These are phyloP conservation scores for Paramuricea clavata DNA, from an alignment of 92 coral and sea anemone genomes.

Conservation along the genomic window DNA sequence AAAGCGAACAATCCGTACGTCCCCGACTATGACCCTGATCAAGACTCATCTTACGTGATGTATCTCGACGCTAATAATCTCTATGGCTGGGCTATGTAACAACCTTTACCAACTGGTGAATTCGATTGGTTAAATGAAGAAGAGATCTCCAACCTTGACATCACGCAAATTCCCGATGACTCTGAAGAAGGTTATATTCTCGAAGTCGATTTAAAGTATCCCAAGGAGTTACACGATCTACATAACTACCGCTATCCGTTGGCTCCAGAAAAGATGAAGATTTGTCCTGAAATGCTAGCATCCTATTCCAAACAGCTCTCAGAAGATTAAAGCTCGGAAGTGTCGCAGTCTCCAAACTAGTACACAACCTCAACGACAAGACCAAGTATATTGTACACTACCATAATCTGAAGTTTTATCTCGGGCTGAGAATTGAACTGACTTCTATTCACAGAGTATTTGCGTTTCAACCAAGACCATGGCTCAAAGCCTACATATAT, in stretches of 20 bases:
- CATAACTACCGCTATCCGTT: constrained; percentile 51
- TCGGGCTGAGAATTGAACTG: not conserved
- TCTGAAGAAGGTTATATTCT: not conserved
- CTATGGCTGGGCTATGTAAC: constrained; percentile 57
- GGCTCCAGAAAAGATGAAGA: constrained; percentile 7
- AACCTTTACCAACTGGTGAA: constrained; percentile 49
- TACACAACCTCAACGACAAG: not conserved
- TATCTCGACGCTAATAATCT: constrained; percentile 15
- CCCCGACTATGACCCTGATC: constrained; percentile 14
- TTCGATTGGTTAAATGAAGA: constrained; percentile 53
- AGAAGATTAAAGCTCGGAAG: too few relatives aligned
- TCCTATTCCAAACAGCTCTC: too few relatives aligned
- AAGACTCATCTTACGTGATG: constrained; percentile 25
- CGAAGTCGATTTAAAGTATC: constrained; percentile 51
- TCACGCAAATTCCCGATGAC: not conserved
- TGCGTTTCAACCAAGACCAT: constrained; percentile 14
- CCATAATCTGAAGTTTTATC: not conserved
- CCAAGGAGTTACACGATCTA: constrained; percentile 34
- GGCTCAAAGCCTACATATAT: too few relatives aligned
- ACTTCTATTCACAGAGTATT: not conserved
- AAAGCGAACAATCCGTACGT: constrained; percentile 60
- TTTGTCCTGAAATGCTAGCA: not conserved
- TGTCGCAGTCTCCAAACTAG: not conserved
- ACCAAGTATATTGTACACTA: not conserved
- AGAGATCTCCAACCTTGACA: constrained; percentile 33